Base-by-base conservation (phyloP, 2,888 invertebrate species). In the Colostygia pectinataria region DNA sequence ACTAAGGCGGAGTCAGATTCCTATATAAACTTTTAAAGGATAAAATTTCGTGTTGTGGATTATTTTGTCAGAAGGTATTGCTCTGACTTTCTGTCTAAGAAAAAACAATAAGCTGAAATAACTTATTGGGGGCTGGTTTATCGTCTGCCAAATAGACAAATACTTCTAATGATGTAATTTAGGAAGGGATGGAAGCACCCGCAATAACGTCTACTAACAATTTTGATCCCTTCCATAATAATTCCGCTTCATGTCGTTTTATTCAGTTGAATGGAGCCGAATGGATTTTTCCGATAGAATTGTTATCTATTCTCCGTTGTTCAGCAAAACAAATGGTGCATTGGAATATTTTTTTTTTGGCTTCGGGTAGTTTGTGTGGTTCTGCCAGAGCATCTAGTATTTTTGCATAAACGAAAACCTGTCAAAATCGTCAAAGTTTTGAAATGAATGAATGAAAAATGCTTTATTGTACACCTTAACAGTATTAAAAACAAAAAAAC, bases 271-370 rank as follows among this genome's bases (percentile, higher is more conserved):
- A 68, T 77, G 83, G 73, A 71, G 61, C 67, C 71, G 73, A 84
- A 86, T 85, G 84, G 80, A 76, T 83, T 86, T 86, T 46, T 79
- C 84, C 84, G 76, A 86, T 86, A 80, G 82, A 83, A 80, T 84
- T 82, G 79, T 70, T 80, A 68, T 74, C 73, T 72, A 74, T 59
- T 52, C 39, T 41, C 43, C 38, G 40, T 53, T 38, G 45, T 44
- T 49, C 41, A 39, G 23, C 27, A 40, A 38, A 51, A 51, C 41
- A 45, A 51, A 51, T 52, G 51, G 37, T 38, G 13, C 31, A 28
- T 9, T 6, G n/a, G 39, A 7, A 8, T 10, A 8, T 28, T 51
- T 39, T 37, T 45, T 51, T 46, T 52, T 40, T 39, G 12, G 27
- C 32, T 9, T 23, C 8, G 27, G 1, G 33, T 34, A 42, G 9